These are phyloP conservation scores for Mastigias papua DNA, from an alignment of 30 jellyfish, hydroid and myxozoan species.

Conservation along the genomic window DNA sequence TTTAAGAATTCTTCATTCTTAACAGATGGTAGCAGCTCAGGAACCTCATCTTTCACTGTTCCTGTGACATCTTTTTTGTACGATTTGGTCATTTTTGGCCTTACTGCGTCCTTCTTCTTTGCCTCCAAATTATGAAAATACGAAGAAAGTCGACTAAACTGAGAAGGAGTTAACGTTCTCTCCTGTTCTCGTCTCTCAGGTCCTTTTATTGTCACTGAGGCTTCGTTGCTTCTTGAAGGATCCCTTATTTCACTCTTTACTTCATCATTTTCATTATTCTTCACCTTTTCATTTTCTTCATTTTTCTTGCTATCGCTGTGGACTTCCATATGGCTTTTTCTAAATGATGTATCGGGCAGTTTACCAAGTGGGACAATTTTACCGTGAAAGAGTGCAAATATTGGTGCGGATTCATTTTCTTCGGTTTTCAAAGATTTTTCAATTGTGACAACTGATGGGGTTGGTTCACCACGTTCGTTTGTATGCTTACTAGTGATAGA, in stretches of 20 bases:
- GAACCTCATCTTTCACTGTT: conserved; percentile 91
- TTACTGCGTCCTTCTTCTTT: conserved; percentile 35
- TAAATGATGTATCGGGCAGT: conserved; percentile 88
- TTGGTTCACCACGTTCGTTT: conserved; percentile 26
- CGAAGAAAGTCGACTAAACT: conserved; percentile 50
- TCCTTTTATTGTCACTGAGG: not conserved
- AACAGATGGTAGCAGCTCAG: conserved; percentile 65
- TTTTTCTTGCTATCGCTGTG: conserved; percentile 2
- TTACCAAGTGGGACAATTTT: conserved; percentile 92
- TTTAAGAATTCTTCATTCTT: conserved; percentile 76
- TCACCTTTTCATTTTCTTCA: conserved; percentile 14
- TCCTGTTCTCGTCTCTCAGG: conserved; percentile 30
- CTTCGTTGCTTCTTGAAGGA: conserved; percentile 16
- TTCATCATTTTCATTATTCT: conserved; percentile 1
- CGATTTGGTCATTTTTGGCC: conserved; percentile 49
- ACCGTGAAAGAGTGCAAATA: conserved; percentile 93
- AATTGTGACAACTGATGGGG: conserved; percentile 68
- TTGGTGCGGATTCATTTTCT: conserved; percentile 88
- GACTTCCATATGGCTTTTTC: conserved; percentile 82
- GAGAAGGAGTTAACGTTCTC: conserved; percentile 34
- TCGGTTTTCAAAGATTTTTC: conserved; percentile 65
- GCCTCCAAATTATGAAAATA: conserved; percentile 62
- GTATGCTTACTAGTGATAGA: conserved; percentile 40
- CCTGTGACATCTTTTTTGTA: conserved; percentile 77
- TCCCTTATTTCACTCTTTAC: conserved; percentile 21